phyloP scores from a whole-genome alignment of 2,113 vertebrate genomes.

The Setophaga petechia region DNA sequence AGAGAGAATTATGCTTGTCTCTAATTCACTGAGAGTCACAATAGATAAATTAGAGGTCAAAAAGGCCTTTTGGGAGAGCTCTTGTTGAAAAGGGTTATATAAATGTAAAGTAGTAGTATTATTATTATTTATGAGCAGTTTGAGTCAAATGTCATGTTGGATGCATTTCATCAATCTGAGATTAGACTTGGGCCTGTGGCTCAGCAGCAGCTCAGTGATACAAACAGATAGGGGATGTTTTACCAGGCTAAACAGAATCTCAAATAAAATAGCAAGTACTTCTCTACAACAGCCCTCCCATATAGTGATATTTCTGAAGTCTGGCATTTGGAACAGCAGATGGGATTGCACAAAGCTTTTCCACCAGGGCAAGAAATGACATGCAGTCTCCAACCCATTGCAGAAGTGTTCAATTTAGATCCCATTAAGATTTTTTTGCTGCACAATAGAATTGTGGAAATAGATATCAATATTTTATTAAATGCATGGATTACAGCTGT shows the following conservation, averaged over 20 bases:
- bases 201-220: conserved; percentile 37
- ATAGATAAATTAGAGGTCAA: conserved; percentile 53
- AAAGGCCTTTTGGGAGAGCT: conserved; percentile 36
- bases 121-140: conserved; percentile 61
- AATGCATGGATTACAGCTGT: conserved; percentile 48
- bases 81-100: conserved; percentile 43
- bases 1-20: not conserved
- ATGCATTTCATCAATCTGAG: conserved; percentile 55
- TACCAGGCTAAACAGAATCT: conserved; percentile 62
- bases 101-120: conserved; percentile 43
- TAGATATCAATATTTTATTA: conserved; percentile 65
- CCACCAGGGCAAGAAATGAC: conserved; percentile 3
- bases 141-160: conserved; percentile 50
- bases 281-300: not conserved
- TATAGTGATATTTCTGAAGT: not conserved
- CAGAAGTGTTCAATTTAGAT: conserved; percentile 63
- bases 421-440: conserved; percentile 21
- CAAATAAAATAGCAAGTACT: conserved; percentile 26
- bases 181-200: conserved; percentile 42
- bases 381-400: not conserved
- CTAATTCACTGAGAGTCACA: conserved; percentile 33
- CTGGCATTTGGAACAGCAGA: conserved; percentile 60
- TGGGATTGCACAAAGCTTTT: conserved; percentile 16
- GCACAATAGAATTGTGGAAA: not conserved
- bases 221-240: conserved; percentile 38